Evolutionary conservation across 2,888 invertebrate species (phyloP).

Genomic region (Aspidapion aeneum): DNA sequence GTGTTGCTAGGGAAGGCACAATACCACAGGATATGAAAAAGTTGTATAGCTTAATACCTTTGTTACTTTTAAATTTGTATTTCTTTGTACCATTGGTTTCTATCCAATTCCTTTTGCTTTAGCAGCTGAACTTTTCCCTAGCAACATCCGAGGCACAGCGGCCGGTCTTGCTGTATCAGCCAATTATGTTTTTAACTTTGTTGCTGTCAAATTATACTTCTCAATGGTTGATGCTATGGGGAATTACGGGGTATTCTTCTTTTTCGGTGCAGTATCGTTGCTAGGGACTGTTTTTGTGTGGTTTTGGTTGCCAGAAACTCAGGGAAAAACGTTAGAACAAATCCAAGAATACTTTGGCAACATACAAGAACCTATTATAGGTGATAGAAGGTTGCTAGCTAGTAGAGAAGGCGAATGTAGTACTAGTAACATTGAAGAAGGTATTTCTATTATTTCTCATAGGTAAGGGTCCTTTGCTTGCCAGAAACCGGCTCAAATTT

Average conservation of each 20-base stretch:
- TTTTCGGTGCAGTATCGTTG: slow-evolving; percentile 49
- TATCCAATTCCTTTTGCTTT: slow-evolving; percentile 56
- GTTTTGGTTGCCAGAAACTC: slow-evolving; percentile 52
- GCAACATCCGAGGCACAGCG: slow-evolving; percentile 52
- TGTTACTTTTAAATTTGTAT: slow-evolving; percentile 48
- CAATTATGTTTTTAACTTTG: slow-evolving; percentile 53
- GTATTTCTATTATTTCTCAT: too few species aligned
- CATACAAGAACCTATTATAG: slow-evolving; percentile 4
- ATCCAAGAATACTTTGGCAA: slow-evolving; percentile 50
- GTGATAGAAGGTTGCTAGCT: not conserved
- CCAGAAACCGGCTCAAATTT: too few species aligned
- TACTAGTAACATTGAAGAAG: not conserved
- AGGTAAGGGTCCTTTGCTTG: too few species aligned
- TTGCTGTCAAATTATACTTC: slow-evolving; percentile 52
- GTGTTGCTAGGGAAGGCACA: slow-evolving; percentile 36
- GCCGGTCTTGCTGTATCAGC: slow-evolving; percentile 50
- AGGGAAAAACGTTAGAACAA: slow-evolving; percentile 51
- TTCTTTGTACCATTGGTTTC: slow-evolving; percentile 54
- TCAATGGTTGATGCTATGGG: slow-evolving; percentile 46
- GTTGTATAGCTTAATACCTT: slow-evolving; percentile 44
- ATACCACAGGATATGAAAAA: slow-evolving; percentile 29
- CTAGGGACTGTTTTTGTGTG: slow-evolving; percentile 51
- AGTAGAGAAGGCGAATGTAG: not conserved
- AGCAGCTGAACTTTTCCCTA: slow-evolving; percentile 55
- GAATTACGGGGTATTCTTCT: slow-evolving; percentile 50